Evolutionary conservation across 2,888 invertebrate genomes (phyloP).

Genomic region (Norana najaformis): DNA sequence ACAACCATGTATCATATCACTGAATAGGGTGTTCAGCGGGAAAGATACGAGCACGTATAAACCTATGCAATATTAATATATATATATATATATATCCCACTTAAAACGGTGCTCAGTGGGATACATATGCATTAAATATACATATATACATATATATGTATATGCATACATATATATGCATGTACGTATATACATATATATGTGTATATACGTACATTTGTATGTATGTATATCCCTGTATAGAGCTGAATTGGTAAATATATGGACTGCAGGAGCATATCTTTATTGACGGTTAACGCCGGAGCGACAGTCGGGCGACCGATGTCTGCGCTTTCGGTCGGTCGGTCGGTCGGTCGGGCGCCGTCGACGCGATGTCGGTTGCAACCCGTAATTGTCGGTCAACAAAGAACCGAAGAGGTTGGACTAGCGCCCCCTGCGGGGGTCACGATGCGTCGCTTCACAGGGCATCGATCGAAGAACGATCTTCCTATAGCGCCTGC

Average conservation of each 20-base stretch:
- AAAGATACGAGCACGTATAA: too few species aligned
- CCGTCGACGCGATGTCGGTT: background rate
- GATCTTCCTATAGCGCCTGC: background rate
- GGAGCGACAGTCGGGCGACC: background rate
- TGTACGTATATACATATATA: background rate
- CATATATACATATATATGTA: too few species aligned
- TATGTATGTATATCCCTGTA: background rate
- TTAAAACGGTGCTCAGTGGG: too few species aligned
- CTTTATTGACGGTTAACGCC: background rate
- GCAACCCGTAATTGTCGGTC: constrained; percentile 13
- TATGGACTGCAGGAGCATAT: background rate
- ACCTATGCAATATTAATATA: too few species aligned
- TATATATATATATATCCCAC: too few species aligned
- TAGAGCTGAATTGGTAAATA: background rate
- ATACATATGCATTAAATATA: too few species aligned
- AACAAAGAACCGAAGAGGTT: background rate
- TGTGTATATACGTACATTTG: background rate
- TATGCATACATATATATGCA: too few species aligned
- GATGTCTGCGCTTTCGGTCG: background rate
- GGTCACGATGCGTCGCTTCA: background rate
- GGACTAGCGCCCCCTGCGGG: background rate
- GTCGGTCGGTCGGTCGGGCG: background rate
- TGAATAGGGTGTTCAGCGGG: too few species aligned
- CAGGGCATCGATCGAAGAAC: background rate
- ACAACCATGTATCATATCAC: too few species aligned